These are phyloP conservation scores for Dasysyrphus tricinctus DNA, from an alignment of 2,888 invertebrate genomes.

Conservation along the genomic window DNA sequence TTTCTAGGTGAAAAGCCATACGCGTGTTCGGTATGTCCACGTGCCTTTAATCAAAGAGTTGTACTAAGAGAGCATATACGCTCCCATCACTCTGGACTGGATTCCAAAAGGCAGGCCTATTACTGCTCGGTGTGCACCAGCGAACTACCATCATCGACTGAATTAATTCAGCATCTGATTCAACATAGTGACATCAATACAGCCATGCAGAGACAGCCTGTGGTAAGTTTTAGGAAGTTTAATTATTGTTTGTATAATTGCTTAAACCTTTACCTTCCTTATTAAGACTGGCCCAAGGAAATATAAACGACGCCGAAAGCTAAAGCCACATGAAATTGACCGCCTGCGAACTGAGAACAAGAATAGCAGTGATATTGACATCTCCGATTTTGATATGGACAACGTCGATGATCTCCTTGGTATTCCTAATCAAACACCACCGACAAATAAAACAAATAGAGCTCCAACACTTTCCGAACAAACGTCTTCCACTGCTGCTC, in stretches of 20 bases:
- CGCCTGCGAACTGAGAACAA: constrained; percentile 80
- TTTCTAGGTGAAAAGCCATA: constrained; percentile 90
- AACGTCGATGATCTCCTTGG: constrained; percentile 83
- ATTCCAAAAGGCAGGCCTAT: constrained; percentile 88
- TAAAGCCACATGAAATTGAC: constrained; percentile 87
- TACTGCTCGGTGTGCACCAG: constrained; percentile 91
- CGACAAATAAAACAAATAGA: constrained; percentile 55
- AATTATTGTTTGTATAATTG: not conserved
- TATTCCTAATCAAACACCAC: constrained; percentile 67
- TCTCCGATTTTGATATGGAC: constrained; percentile 82
- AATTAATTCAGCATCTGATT: constrained; percentile 92
- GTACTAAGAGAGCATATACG: constrained; percentile 93
- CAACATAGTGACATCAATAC: constrained; percentile 94
- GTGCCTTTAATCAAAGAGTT: constrained; percentile 94
- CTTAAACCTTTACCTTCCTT: not conserved
- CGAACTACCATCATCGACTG: constrained; percentile 88
- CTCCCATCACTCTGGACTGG: constrained; percentile 93
- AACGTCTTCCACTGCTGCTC: constrained; percentile 76
- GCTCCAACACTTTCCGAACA: constrained; percentile 71
- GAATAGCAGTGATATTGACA: constrained; percentile 80
- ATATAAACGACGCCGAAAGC: constrained; percentile 91
- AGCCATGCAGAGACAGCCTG: constrained; percentile 90
- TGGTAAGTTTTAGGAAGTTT: constrained; percentile 82
- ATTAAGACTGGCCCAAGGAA: constrained; percentile 89
- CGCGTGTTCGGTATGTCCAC: constrained; percentile 93